Percentiles rank a stretch among this genome's conserved stretches.
Conservation (phyloP, 2,888 invertebrate genomes). For the Clusia tigrina region DNA sequence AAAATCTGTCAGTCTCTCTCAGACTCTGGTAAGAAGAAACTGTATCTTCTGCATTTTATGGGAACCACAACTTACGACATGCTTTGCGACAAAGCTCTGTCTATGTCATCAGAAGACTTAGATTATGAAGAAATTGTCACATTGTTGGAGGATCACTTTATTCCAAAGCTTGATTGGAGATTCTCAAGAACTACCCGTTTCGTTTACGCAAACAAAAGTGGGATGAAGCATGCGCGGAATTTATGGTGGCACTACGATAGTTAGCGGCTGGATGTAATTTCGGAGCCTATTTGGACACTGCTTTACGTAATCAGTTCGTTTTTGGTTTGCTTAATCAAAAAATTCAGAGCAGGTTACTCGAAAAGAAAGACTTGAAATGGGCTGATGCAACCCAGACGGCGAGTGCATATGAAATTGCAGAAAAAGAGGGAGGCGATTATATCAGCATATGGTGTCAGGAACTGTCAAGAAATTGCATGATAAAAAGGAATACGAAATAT, state of each 20-base stretch:
- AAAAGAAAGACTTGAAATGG: no score
- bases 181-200: conserved; percentile 17
- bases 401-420: no score
- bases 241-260: conserved; percentile 15
- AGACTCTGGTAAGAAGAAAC: no score
- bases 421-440: no score
- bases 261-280: conserved; percentile 12
- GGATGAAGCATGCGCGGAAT: conserved; percentile 13
- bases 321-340: conserved; percentile 15
- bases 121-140: conserved; percentile 18
- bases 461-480: no score
- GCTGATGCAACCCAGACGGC: no score
- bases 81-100: conserved; percentile 9
- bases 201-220: not conserved
- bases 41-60: no score
- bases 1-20: no score
- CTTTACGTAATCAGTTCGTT: conserved; percentile 22
- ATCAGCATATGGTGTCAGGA: no score
- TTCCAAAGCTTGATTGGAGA: conserved; percentile 28
- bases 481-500: no score
- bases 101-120: conserved; percentile 11
- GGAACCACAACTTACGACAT: conserved; percentile 16
- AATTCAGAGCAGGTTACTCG: conserved; percentile 9
- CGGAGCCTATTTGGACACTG: conserved; percentile 7
- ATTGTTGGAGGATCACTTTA: conserved; percentile 6